Evolutionary conservation across 2,797 vertebrate genomes (phyloP).

Genomic region (Naso thynnoides): DNA sequence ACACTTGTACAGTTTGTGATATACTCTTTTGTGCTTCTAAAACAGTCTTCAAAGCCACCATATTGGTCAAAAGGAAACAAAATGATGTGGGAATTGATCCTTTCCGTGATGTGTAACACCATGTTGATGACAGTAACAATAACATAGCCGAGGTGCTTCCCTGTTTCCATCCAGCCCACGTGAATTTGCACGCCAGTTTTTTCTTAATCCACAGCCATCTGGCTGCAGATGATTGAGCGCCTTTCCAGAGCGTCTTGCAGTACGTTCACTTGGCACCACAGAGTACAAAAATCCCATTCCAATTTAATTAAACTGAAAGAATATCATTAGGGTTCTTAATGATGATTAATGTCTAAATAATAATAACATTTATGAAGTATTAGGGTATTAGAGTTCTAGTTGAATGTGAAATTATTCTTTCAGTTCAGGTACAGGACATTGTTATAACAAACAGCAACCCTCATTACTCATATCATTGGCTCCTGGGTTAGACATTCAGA

Average conservation of each 20-base stretch:
- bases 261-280: conserved; percentile 71
- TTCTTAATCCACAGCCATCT: conserved; percentile 78
- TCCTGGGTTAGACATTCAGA: conserved; percentile 65
- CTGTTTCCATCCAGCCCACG: conserved; percentile 52
- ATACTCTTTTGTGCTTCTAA: conserved; percentile 7
- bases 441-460: conserved; percentile 64
- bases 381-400: conserved; percentile 69
- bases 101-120: conserved; percentile 11
- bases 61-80: conserved; percentile 41
- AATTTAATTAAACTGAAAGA: conserved; percentile 83
- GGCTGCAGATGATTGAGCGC: conserved; percentile 78
- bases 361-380: conserved; percentile 82
- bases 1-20: conserved; percentile 10
- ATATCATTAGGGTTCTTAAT: conserved; percentile 81
- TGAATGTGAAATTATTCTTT: conserved; percentile 79
- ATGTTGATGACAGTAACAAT: conserved; percentile 37
- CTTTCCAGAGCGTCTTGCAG: conserved; percentile 72
- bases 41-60: conserved; percentile 35
- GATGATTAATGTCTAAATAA: conserved; percentile 85
- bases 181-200: conserved; percentile 61
- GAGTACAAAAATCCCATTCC: conserved; percentile 66
- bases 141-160: conserved; percentile 46
- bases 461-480: conserved; percentile 75
- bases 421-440: conserved; percentile 63
- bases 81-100: background rate